Conservation (phyloP, 2,888 invertebrate species). For the Agriotes lineatus region DNA sequence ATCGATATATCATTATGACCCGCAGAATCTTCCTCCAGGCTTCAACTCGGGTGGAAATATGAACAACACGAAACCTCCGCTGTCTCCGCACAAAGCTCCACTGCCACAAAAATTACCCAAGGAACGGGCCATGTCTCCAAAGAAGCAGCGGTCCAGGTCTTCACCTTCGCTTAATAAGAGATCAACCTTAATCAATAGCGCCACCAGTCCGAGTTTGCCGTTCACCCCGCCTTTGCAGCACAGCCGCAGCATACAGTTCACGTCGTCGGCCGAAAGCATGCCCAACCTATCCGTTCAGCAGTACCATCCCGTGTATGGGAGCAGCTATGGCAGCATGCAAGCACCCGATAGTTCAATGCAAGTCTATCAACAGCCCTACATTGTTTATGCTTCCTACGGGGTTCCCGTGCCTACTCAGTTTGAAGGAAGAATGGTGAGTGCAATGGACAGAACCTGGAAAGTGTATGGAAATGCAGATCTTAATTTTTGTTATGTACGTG, state of each 20-base stretch:
- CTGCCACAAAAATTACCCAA: conserved; percentile 44
- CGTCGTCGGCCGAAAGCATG: conserved; percentile 45
- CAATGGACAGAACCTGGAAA: too few relatives aligned
- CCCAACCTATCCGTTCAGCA: conserved; percentile 47
- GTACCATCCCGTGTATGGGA: conserved; percentile 51
- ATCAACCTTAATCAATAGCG: conserved; percentile 57
- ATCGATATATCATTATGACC: conserved; percentile 81
- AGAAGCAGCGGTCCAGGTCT: conserved; percentile 51
- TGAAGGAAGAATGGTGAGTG: conserved; percentile 60
- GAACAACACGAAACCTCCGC: conserved; percentile 47
- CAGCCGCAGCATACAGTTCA: conserved; percentile 46
- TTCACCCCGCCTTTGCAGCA: conserved; percentile 58
- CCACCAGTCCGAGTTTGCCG: conserved; percentile 64
- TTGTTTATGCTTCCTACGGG: conserved; percentile 62
- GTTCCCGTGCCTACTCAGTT: conserved; percentile 59
- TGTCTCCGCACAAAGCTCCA: conserved; percentile 53
- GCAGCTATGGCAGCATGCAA: conserved; percentile 42
- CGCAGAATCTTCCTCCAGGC: conserved; percentile 74
- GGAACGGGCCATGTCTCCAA: conserved; percentile 53
- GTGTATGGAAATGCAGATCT: too few relatives aligned
- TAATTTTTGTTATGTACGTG: too few relatives aligned
- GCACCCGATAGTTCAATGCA: conserved; percentile 47
- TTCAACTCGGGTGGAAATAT: conserved; percentile 45
- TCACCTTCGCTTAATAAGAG: conserved; percentile 57
- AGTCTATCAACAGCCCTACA: conserved; percentile 59